These are phyloP conservation scores for Drosophila putrida DNA, from an alignment of 2,888 invertebrate genomes.

Conservation along the genomic window DNA sequence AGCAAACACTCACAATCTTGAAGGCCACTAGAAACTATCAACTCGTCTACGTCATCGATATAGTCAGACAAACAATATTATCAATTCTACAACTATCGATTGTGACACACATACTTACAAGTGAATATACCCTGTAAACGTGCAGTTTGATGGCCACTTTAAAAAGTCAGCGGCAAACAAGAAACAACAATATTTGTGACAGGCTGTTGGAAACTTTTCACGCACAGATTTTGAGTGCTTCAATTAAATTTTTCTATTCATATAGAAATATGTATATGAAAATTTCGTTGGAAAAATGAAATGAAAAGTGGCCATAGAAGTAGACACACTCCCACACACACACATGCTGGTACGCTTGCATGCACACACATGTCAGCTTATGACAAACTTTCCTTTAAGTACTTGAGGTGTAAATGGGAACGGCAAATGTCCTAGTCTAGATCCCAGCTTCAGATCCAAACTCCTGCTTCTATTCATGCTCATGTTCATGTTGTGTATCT, in stretches of 20 bases:
- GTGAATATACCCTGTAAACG: conserved; percentile 15
- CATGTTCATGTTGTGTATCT: conserved; percentile 20
- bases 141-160: conserved; percentile 40
- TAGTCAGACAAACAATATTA: conserved; percentile 30
- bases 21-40: conserved; percentile 27
- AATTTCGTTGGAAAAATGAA: conserved; percentile 24
- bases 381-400: conserved; percentile 56
- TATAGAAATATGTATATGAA: conserved; percentile 12
- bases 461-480: background rate
- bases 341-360: conserved; percentile 27
- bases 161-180: conserved; percentile 20
- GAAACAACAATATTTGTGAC: conserved; percentile 40
- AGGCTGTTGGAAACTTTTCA: conserved; percentile 52
- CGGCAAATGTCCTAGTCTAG: conserved; percentile 42
- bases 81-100: conserved; percentile 42
- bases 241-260: conserved; percentile 57
- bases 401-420: conserved; percentile 74
- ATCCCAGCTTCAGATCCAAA: background rate
- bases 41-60: conserved; percentile 47
- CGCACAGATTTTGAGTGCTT: conserved; percentile 61
- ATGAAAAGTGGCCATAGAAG: conserved; percentile 47
- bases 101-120: conserved; percentile 21
- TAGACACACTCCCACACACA: conserved; percentile 23
- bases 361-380: conserved; percentile 51
- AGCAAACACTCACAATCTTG: conserved; percentile 17